Base-by-base conservation (phyloP, 2,797 vertebrate genomes). In the Micrastur ruficollis region DNA sequence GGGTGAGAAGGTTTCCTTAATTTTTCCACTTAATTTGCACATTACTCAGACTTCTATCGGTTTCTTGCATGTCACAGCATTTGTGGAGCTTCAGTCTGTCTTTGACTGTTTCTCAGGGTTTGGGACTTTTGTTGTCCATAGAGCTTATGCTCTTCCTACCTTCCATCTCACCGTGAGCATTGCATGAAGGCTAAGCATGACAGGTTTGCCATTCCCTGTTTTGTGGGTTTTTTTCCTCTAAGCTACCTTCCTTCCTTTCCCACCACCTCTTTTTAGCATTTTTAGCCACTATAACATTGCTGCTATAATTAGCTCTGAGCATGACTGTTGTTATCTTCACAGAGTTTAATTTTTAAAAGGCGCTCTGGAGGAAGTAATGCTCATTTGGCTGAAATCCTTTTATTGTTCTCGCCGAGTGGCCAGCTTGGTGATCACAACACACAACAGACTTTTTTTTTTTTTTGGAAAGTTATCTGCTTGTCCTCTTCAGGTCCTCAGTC, bases 331-430 rank as follows among this genome's bases (percentile, higher is more conserved):
- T 95, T 94, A 88, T 94, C 92, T 96, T 89, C 71, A 83, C 16
- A 4, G 89, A 80, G 93, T 93, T 95, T 89, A 95, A 95, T 94
- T 92, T 96, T 91, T 93, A 94, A 93, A 94, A 87, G 91, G 88
- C 12, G 0, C 31, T 82, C 55, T 83, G 71, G 82, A 95, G 97
- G 95, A 97, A 97, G 91, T 88, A 86, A 92, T 93, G 91, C 65
- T 93, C 3, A 1, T 90, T 95, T 96, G 95, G 92, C 95, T 95
- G 83, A 88, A 89, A 90, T 96, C 78, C 87, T 84, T 94, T 87
- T 89, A 96, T 97, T 95, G 90, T 97, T 96, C 87, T 26, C 79
- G 70, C 79, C 2, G 5, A 89, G 74, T 8, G 20, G 50, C 49
- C 66, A 62, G 52, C 40, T 58, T 47, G n/a, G 81, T 53, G 47